Evolutionary conservation across 2,888 invertebrate species (phyloP).

Genomic region (Amblyjoppa fuscipennis): DNA sequence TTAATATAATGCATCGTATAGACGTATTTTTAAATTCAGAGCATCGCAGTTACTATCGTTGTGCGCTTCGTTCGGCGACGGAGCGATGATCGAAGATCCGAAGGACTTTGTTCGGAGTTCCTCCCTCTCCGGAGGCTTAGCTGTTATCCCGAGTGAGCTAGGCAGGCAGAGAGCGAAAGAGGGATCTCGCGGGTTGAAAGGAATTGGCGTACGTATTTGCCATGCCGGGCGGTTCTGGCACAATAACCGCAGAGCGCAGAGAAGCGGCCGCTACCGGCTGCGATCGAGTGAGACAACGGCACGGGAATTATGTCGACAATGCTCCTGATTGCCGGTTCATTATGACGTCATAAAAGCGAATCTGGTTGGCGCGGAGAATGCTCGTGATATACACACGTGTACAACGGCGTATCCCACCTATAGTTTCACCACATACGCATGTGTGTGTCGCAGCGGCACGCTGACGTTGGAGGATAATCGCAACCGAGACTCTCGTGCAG

Average conservation of each 20-base stretch:
- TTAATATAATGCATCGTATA: neutral
- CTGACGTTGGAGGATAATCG: conserved; percentile 80
- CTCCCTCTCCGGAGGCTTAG: conserved; percentile 22
- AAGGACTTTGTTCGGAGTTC: conserved; percentile 20
- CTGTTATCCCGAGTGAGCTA: conserved; percentile 13
- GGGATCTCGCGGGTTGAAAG: conserved; percentile 40
- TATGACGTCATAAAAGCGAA: conserved; percentile 85
- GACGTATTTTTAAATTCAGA: neutral
- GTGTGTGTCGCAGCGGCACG: conserved; percentile 46
- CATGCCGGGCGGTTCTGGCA: conserved; percentile 34
- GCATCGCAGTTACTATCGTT: conserved; percentile 32
- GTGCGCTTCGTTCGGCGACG: conserved; percentile 36
- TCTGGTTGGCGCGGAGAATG: conserved; percentile 80
- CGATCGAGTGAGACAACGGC: conserved; percentile 81
- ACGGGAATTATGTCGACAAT: conserved; percentile 84
- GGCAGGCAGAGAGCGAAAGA: neutral
- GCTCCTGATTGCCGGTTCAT: conserved; percentile 84
- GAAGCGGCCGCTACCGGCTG: conserved; percentile 42
- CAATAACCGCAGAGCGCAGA: conserved; percentile 53
- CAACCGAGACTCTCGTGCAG: conserved; percentile 70
- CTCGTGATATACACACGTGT: conserved; percentile 48
- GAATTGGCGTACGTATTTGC: conserved; percentile 36
- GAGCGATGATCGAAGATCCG: conserved; percentile 11
- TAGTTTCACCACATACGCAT: neutral
- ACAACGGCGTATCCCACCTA: neutral